A percentile compares a stretch with the other conserved stretches of the same genome.
These are phyloP conservation scores for Sceloporus undulatus DNA, from an alignment of 2,113 vertebrate genomes.

Conservation along the genomic window DNA sequence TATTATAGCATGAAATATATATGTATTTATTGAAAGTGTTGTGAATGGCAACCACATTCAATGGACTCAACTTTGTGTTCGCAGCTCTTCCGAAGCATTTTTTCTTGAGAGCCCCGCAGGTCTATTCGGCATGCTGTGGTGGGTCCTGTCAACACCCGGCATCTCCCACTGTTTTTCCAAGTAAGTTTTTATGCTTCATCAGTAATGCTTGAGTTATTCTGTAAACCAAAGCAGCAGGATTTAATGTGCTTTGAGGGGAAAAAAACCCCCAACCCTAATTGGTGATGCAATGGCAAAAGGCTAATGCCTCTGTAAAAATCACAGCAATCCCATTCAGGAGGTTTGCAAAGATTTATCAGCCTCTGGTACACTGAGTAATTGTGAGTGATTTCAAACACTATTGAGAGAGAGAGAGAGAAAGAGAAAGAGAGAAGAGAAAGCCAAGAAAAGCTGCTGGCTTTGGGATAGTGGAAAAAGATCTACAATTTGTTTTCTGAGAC, in stretches of 20 bases:
- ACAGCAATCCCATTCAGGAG: constrained; percentile 87
- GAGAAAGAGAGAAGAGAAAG: constrained; percentile 60
- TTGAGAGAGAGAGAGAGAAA: constrained; percentile 68
- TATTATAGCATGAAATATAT: neutral
- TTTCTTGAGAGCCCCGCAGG: constrained; percentile 82
- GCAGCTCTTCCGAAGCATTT: constrained; percentile 88
- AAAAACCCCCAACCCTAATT: constrained; percentile 84
- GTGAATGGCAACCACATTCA: constrained; percentile 65
- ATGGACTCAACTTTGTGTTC: constrained; percentile 74
- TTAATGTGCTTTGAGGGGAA: constrained; percentile 84
- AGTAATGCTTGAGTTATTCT: constrained; percentile 92
- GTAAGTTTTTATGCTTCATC: constrained; percentile 97
- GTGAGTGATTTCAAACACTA: constrained; percentile 74
- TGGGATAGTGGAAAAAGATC: constrained; percentile 70
- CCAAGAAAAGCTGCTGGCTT: constrained; percentile 68
- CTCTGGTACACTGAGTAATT: constrained; percentile 81
- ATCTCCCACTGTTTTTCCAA: constrained; percentile 90
- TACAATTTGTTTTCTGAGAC: constrained; percentile 65
- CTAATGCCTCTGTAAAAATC: constrained; percentile 91
- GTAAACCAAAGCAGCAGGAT: constrained; percentile 91
- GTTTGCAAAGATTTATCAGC: constrained; percentile 84
- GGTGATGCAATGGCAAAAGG: constrained; percentile 90
- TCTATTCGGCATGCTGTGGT: constrained; percentile 87
- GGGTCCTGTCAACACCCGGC: constrained; percentile 88
- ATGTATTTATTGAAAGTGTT: constrained; percentile 28